Evolutionary conservation across 2,113 vertebrate species (phyloP).

Genomic region (Bothrops jararaca): DNA sequence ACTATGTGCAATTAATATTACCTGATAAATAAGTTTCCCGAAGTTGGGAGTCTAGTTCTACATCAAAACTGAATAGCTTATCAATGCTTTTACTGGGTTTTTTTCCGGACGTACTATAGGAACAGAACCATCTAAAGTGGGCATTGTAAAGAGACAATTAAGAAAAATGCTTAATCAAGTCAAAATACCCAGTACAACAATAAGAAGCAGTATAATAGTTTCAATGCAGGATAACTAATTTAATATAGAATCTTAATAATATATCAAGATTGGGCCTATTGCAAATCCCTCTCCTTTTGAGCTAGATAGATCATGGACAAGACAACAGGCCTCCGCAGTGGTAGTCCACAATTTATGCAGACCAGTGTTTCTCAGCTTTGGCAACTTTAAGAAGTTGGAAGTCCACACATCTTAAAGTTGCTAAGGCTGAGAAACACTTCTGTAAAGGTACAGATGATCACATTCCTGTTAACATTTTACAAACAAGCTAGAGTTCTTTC

Average conservation of each 20-base stretch:
- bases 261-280: not conserved
- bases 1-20: slow-evolving; percentile 46
- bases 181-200: too few relatives aligned
- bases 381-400: not conserved
- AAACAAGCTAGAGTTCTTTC: not conserved
- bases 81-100: not conserved
- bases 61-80: not conserved
- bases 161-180: too few relatives aligned
- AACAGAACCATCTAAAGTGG: not conserved
- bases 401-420: not conserved
- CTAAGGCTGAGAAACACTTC: not conserved
- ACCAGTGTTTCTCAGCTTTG: not conserved
- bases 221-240: too few relatives aligned
- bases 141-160: too few relatives aligned
- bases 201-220: too few relatives aligned
- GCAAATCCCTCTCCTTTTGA: not conserved
- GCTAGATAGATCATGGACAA: not conserved
- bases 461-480: not conserved
- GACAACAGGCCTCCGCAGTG: not conserved
- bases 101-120: not conserved
- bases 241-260: not conserved
- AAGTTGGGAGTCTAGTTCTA: slow-evolving; percentile 28
- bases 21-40: slow-evolving; percentile 38
- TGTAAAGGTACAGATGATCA: not conserved
- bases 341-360: not conserved